Conservation (phyloP, 2,888 invertebrate species). For the Noctua janthina region DNA sequence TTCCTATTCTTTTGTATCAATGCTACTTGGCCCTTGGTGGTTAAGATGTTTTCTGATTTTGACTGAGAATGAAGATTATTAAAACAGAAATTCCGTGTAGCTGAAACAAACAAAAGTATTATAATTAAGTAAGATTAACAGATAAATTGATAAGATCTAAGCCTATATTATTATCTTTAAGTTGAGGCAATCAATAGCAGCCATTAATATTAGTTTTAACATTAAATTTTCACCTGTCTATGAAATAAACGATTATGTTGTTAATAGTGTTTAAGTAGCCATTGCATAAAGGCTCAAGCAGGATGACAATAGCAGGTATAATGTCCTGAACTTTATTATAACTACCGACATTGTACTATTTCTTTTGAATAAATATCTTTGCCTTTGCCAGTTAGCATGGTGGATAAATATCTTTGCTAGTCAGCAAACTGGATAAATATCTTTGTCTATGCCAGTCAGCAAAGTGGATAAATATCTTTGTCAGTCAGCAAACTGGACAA, state of each 20-base stretch:
- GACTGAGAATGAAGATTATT: not conserved
- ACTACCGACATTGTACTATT: too few species aligned
- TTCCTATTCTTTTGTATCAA: not conserved
- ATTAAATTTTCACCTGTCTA: not conserved
- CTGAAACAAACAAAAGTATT: constrained; percentile 30
- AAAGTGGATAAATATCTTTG: too few species aligned
- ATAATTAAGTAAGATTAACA: constrained; percentile 23
- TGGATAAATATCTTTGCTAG: too few species aligned
- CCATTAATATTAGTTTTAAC: not conserved
- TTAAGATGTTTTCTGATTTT: not conserved
- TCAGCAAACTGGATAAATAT: too few species aligned
- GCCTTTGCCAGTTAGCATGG: too few species aligned
- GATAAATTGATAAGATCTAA: constrained; percentile 15
- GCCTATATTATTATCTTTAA: not conserved
- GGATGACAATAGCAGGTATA: too few species aligned
- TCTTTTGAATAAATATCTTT: too few species aligned
- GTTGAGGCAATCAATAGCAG: not conserved
- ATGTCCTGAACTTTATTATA: too few species aligned
- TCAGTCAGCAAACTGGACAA: too few species aligned
- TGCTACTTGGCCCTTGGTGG: not conserved
- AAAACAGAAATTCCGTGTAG: not conserved
- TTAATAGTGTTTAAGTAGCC: too few species aligned
- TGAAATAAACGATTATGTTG: not conserved
- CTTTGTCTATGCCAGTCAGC: too few species aligned
- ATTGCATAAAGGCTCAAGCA: too few species aligned